Evolutionary conservation across 2,797 vertebrate genomes (phyloP), one percentile per base, ranked within the genome.

Genomic region (Labroides dimidiatus): DNA sequence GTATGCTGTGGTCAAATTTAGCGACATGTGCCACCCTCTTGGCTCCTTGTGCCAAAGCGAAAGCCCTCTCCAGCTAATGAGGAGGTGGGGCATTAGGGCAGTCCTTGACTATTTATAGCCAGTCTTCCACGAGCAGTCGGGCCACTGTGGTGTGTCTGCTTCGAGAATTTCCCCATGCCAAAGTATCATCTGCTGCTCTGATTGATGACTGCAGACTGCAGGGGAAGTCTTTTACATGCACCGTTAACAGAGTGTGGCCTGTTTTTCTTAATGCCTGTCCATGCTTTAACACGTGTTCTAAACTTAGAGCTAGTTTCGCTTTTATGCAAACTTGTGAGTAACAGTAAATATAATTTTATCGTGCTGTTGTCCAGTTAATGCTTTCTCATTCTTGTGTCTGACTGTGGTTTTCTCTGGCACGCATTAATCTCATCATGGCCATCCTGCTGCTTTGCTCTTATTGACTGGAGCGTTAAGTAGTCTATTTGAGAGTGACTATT

Each of bases 81-180:
- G 73, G 79, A 89, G 88, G 69, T 80, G 81, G 88, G 84, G 81
- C 80, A 83, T 85, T 73, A 85, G 88, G 89, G 88, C 84, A 93
- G 86, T 90, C 90, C 88, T 91, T 76, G 76, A 82, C 89, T 95
- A 93, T 94, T 93, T 93, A 92, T 94, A 95, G 87, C 81, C 66
- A 64, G 75, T 76, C 83, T 86, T 88, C 84, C 81, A 78, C 71
- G 64, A 84, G 88, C 82, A 80, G 69, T 84, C 39, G 69, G 84
- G 83, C 84, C 82, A 72, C 91, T 86, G 81, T 90, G 81, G 59
- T 84, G 82, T 80, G 88, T 93, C 87, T 89, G 41, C 87, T 91
- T 78, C 63, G 80, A 88, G 65, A 54, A 75, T 69, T 80, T 87
- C 80, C 80, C 61, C 54, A 49, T 59, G 64, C 84, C 77, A 64